phyloP scores from a whole-genome alignment of 2,888 invertebrate species.

The Sericinus montela region DNA sequence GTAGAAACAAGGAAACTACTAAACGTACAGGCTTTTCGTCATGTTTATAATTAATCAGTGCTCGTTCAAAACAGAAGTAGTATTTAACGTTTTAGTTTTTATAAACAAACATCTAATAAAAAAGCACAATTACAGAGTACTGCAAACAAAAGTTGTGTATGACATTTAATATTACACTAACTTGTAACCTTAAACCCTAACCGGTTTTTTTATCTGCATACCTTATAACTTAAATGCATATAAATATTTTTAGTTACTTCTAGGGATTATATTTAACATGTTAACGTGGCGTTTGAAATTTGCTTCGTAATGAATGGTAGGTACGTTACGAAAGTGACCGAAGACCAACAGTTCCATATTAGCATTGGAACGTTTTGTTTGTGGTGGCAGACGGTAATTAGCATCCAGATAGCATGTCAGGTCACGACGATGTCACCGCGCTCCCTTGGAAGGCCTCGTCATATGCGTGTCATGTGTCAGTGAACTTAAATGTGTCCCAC shows the following conservation, averaged over 20 bases:
- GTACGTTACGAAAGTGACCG: background rate
- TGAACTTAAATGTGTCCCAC: conserved; percentile 42
- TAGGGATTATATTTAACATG: background rate
- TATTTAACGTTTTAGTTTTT: no score
- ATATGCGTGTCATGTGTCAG: conserved; percentile 52
- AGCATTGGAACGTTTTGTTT: conserved; percentile 41
- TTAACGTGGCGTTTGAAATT: background rate
- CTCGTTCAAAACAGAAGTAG: no score
- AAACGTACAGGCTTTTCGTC: no score
- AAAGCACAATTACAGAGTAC: no score
- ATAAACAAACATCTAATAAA: no score
- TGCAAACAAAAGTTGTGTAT: no score
- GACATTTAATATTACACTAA: no score
- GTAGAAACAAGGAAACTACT: conserved; percentile 4
- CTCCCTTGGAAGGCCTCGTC: conserved; percentile 28
- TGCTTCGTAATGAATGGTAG: conserved; percentile 7
- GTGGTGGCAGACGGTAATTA: conserved; percentile 59
- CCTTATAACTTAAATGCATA: no score
- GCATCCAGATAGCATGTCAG: conserved; percentile 60
- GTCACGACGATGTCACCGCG: conserved; percentile 54
- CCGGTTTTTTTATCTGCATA: no score
- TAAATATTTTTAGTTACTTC: no score
- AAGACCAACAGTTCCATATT: conserved; percentile 14
- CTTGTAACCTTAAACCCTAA: no score
- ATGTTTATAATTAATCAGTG: no score